Evolutionary conservation across 2,888 invertebrate species (phyloP).

Genomic region (Entomobrya multifasciata): DNA sequence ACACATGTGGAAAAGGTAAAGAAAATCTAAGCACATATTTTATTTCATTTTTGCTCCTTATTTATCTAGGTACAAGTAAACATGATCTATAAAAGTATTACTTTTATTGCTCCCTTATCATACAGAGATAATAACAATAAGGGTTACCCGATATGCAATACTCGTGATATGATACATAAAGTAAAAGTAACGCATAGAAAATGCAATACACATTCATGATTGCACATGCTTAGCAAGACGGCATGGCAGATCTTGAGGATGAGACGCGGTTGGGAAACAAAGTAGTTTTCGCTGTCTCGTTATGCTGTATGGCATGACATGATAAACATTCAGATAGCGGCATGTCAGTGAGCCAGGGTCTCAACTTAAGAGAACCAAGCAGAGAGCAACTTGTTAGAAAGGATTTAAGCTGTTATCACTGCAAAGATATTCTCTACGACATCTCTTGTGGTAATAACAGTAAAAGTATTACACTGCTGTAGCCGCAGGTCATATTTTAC

Average conservation of each 20-base stretch:
- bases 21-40: background rate
- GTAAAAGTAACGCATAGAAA: background rate
- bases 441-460: background rate
- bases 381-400: background rate
- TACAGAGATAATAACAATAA: background rate
- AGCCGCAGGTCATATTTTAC: background rate
- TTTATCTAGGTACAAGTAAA: background rate
- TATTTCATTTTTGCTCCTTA: background rate
- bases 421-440: background rate
- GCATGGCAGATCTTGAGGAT: background rate
- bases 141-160: background rate
- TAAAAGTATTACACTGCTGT: background rate
- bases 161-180: background rate
- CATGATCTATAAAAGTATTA: background rate
- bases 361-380: background rate
- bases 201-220: background rate
- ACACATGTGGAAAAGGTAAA: slow-evolving; percentile 51
- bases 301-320: background rate
- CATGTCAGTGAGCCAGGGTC: background rate
- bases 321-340: background rate
- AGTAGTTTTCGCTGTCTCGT: no score
- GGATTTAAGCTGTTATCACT: background rate
- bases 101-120: background rate
- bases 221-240: no score
- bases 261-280: background rate